Percentiles rank a stretch among this genome's conserved stretches.
Conservation (phyloP, 2,113 vertebrate genomes). For the Austrofundulus limnaeus region DNA sequence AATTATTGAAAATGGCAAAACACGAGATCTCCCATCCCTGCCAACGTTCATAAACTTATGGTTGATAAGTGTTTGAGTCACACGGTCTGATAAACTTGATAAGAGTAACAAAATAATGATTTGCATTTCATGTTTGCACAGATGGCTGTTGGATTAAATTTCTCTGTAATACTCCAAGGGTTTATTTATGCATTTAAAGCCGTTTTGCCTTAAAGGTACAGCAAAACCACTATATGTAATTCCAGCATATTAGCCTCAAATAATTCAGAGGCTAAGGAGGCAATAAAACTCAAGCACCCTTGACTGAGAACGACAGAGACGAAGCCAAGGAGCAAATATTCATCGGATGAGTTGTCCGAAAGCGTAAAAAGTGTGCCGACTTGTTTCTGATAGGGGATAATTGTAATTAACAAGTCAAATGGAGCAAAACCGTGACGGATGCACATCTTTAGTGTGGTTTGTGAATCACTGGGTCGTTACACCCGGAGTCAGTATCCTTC, state of each 20-base stretch:
- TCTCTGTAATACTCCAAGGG: background rate
- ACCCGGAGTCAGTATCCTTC: slow-evolving; percentile 52
- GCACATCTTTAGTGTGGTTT: slow-evolving; percentile 34
- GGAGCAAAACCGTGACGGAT: slow-evolving; percentile 77
- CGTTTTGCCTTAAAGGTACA: background rate
- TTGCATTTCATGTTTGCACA: background rate
- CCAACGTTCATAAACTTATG: background rate
- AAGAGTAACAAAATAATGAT: no score
- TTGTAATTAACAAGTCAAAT: slow-evolving; percentile 79
- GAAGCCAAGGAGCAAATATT: slow-evolving; percentile 44
- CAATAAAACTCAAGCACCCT: slow-evolving; percentile 25
- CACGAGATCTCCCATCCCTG: background rate
- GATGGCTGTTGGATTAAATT: background rate
- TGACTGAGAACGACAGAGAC: slow-evolving; percentile 31
- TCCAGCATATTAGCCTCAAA: background rate
- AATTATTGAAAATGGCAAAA: no score
- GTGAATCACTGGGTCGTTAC: slow-evolving; percentile 23
- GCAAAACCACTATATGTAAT: background rate
- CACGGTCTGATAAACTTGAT: no score
- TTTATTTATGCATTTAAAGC: slow-evolving; percentile 4
- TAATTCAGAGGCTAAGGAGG: slow-evolving; percentile 15
- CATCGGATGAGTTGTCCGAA: slow-evolving; percentile 50
- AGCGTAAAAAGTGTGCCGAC: slow-evolving; percentile 44
- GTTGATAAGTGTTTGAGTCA: no score
- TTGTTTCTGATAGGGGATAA: slow-evolving; percentile 68